phyloP scores from a whole-genome alignment of 2,797 vertebrate species.

The Apogon talboti region DNA sequence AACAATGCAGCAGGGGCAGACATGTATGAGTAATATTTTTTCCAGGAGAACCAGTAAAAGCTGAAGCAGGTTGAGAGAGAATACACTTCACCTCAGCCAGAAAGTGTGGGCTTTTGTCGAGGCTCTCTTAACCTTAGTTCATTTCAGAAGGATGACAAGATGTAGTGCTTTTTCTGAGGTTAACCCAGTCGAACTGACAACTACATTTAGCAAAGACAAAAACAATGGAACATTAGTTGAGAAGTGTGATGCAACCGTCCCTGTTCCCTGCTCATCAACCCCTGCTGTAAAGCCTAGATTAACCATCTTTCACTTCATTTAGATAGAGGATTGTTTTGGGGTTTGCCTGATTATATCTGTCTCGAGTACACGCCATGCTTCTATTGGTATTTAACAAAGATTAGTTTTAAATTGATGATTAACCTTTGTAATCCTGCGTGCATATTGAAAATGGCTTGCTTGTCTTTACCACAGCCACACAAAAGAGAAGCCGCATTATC shows the following conservation, averaged over 20 bases:
- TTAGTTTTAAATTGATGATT: conserved; percentile 86
- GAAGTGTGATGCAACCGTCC: conserved; percentile 34
- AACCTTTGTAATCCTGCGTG: conserved; percentile 83
- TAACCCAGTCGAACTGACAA: conserved; percentile 12
- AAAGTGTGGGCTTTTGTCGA: not conserved
- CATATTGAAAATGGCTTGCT: conserved; percentile 75
- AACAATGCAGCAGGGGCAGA: conserved; percentile 41
- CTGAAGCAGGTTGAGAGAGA: not conserved
- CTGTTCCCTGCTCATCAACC: conserved; percentile 36
- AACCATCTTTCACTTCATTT: conserved; percentile 69
- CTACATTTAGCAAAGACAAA: conserved; percentile 44
- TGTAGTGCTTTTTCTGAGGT: conserved; percentile 12
- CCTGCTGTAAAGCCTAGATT: conserved; percentile 57
- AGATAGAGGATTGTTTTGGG: conserved; percentile 70
- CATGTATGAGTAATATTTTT: conserved; percentile 14
- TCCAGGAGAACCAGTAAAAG: conserved; percentile 1
- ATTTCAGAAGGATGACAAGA: conserved; percentile 3
- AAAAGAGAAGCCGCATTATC: conserved; percentile 75
- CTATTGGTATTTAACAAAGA: conserved; percentile 82
- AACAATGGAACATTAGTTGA: conserved; percentile 36
- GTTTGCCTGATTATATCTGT: conserved; percentile 75
- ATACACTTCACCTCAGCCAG: not conserved
- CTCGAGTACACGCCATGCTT: conserved; percentile 62
- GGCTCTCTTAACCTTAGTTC: not conserved
- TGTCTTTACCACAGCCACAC: conserved; percentile 66